A percentile compares a stretch with the other conserved stretches of the same genome.
phyloP scores from a whole-genome alignment of 64 coral and sea anemone species.

The Trachythela sp. region DNA sequence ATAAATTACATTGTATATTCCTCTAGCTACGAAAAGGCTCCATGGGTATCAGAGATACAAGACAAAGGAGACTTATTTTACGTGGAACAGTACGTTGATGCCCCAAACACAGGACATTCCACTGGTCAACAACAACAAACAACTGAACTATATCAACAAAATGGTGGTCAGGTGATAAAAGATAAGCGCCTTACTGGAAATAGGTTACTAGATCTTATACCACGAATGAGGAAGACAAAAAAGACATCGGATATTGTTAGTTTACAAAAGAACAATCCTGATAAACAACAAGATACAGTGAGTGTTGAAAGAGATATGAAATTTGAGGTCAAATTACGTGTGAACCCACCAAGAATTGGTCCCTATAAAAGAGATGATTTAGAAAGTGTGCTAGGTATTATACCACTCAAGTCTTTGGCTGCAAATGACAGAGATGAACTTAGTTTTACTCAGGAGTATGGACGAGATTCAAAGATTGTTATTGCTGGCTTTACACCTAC shows the following conservation, averaged over 20 bases:
- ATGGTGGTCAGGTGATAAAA: background rate
- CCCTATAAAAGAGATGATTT: conserved; percentile 17
- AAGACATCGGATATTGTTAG: background rate
- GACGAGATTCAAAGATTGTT: background rate
- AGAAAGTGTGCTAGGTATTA: conserved; percentile 10
- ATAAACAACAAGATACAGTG: background rate
- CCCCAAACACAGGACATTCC: background rate
- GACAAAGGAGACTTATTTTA: conserved; percentile 22
- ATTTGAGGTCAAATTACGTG: background rate
- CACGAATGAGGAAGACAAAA: background rate
- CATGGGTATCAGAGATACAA: conserved; percentile 16
- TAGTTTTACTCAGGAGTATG: background rate
- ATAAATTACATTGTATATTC: background rate
- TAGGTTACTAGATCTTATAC: background rate
- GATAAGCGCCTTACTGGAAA: background rate
- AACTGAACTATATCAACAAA: background rate
- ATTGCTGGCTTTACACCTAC: conserved; percentile 2
- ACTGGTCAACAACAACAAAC: background rate
- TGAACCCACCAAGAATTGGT: background rate
- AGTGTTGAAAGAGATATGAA: background rate
- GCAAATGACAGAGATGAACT: background rate
- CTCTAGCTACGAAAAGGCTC: conserved; percentile 4
- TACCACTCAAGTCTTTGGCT: background rate
- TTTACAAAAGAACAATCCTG: background rate
- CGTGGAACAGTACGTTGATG: conserved; percentile 5